Base-by-base conservation (phyloP, 2,113 vertebrate genomes). In the Pachycephala philippinensis region DNA sequence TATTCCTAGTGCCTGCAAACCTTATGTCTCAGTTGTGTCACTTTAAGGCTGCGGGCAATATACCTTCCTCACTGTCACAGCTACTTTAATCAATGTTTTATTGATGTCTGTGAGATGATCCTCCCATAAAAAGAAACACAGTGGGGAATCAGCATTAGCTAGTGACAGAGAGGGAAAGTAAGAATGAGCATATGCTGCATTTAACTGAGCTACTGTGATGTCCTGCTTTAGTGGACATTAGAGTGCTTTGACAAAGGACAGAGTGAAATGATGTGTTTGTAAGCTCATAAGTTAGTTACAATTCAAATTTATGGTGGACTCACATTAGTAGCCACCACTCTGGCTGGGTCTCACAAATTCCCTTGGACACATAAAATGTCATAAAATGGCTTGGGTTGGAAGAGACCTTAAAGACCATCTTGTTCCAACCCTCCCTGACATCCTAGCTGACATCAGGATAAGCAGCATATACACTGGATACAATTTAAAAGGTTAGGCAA, bases 1-100 rank as follows among this genome's bases (percentile, higher is more conserved):
- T 57, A 26, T 2, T 18, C 19, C 45, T 61, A 14, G 6, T 61
- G 11, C 23, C 30, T 0, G 0, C 30, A 65, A 65, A 69, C 4
- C 14, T 80, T n/a, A 13, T 80, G 47, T 30, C 35, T 75, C 64
- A 39, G 15, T 28, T 70, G 23, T 49, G 31, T 56, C 65, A 54
- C 56, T 89, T 82, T 26, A 77, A 72, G 53, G 24, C 45, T 49
- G 17, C 1, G 2, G 17, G 28, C 44, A 59, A 44, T 39, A 71
- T 23, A 56, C 22, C 26, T 94, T 87, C 60, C 30, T 47, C 40
- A n/a, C 15, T 52, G 21, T 76, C 37, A 76, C 26, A 76, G 44
- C 40, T 93, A 66, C 23, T 74, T 9, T 42, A 42, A 66, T 72
- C 78, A 79, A 33, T 76, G 65, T 79, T 91, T 95, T 76, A 89